phyloP scores from a whole-genome alignment of 2,797 vertebrate species.

The Triplophysa bombifrons region DNA sequence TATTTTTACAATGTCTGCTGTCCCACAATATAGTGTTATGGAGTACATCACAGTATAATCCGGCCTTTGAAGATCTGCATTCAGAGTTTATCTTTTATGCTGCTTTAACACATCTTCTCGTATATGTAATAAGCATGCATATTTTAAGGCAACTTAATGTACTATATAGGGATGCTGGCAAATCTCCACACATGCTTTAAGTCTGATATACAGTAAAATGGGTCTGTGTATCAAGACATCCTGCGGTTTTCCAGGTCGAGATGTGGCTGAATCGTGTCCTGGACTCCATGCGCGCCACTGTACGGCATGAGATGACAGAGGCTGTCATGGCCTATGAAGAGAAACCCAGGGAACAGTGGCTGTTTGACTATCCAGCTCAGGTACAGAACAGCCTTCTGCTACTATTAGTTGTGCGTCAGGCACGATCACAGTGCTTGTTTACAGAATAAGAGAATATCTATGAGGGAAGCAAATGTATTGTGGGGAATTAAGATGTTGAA shows the following conservation, averaged over 20 bases:
- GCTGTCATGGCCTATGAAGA: conserved; percentile 86
- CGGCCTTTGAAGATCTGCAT: background rate
- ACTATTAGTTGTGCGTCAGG: conserved; percentile 12
- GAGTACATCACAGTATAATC: background rate
- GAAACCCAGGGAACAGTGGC: conserved; percentile 93
- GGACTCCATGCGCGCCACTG: conserved; percentile 84
- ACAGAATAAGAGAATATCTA: conserved; percentile 17
- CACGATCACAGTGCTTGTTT: background rate
- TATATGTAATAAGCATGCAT: background rate
- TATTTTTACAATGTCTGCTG: background rate
- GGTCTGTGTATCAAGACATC: background rate
- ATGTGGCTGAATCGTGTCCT: conserved; percentile 87
- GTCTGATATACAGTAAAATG: background rate
- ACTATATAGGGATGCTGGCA: background rate
- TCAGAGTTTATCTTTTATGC: background rate
- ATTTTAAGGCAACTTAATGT: background rate
- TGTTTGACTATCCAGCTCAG: conserved; percentile 97
- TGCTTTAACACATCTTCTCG: background rate
- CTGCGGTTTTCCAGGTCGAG: conserved; percentile 81
- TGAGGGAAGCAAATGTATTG: conserved; percentile 17
- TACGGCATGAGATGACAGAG: conserved; percentile 85
- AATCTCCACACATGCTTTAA: background rate
- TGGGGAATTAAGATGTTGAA: conserved; percentile 29
- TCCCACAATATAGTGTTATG: background rate
- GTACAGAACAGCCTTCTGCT: conserved; percentile 68